These are phyloP conservation scores for Drosophila prostipennis DNA, from an alignment of 2,888 invertebrate genomes.

Conservation along the genomic window DNA sequence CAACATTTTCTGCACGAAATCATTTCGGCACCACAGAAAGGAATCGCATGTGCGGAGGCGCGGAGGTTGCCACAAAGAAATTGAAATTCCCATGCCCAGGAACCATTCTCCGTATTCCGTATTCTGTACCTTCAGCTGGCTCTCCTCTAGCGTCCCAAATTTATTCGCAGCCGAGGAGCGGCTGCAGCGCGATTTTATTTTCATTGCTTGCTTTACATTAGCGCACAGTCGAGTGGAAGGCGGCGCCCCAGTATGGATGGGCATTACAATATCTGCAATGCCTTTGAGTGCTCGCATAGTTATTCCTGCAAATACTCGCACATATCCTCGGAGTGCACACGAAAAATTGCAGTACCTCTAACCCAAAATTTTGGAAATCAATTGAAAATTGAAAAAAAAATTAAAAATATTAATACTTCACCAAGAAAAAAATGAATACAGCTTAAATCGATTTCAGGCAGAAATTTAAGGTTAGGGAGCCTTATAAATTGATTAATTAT, in stretches of 20 bases:
- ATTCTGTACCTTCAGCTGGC: conserved; percentile 25
- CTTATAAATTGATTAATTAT: too few species aligned
- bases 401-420: too few species aligned
- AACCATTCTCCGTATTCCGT: background rate
- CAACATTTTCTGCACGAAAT: conserved; percentile 77
- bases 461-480: too few species aligned
- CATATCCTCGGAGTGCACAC: conserved; percentile 30
- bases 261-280: conserved; percentile 72
- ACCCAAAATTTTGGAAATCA: background rate
- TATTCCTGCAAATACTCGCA: conserved; percentile 44
- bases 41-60: conserved; percentile 44
- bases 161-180: conserved; percentile 71
- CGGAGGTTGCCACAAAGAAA: conserved; percentile 43
- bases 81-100: conserved; percentile 54
- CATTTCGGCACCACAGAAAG: conserved; percentile 55
- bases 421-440: too few species aligned
- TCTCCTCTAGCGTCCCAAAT: conserved; percentile 59
- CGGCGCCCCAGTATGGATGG: conserved; percentile 48
- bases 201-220: conserved; percentile 74
- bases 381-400: too few species aligned
- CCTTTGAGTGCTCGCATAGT: conserved; percentile 67
- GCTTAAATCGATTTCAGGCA: too few species aligned
- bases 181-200: conserved; percentile 65
- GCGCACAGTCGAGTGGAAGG: conserved; percentile 66
- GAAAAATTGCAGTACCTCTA: background rate